Percentiles rank a stretch among this genome's conserved stretches.
These are phyloP conservation scores for Brachyistius frenatus DNA, from an alignment of 2,113 vertebrate genomes.

Conservation along the genomic window DNA sequence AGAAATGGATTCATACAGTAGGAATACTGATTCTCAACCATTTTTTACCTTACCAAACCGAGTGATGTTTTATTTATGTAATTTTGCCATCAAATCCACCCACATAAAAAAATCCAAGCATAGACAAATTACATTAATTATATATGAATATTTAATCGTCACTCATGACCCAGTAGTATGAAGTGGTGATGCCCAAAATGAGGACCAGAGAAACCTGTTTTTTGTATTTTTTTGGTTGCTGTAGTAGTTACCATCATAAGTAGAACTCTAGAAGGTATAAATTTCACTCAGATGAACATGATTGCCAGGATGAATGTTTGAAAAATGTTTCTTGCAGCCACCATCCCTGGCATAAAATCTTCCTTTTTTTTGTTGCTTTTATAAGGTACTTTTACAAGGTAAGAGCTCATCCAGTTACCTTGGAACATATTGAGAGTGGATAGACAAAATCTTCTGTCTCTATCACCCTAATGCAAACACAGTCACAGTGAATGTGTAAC, in stretches of 20 bases:
- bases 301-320: no score
- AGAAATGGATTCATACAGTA: neutral
- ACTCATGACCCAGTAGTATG: neutral
- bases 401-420: neutral
- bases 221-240: constrained; percentile 3
- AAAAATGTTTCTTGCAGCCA: no score
- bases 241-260: constrained; percentile 13
- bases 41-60: neutral
- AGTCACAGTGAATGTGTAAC: constrained; percentile 8
- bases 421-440: constrained; percentile 6
- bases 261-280: constrained; percentile 5
- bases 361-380: no score
- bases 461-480: neutral
- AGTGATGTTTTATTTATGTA: neutral
- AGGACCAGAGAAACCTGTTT: neutral
- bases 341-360: no score
- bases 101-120: neutral
- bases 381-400: neutral
- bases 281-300: no score
- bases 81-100: constrained; percentile 3
- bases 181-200: constrained; percentile 8
- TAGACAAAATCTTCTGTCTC: neutral
- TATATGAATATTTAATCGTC: neutral
- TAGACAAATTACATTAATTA: neutral
- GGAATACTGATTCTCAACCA: neutral